Percentiles rank a stretch among this genome's conserved stretches.
These are phyloP conservation scores for Polypterus senegalus DNA, from an alignment of 2,113 vertebrate species.

Conservation along the genomic window DNA sequence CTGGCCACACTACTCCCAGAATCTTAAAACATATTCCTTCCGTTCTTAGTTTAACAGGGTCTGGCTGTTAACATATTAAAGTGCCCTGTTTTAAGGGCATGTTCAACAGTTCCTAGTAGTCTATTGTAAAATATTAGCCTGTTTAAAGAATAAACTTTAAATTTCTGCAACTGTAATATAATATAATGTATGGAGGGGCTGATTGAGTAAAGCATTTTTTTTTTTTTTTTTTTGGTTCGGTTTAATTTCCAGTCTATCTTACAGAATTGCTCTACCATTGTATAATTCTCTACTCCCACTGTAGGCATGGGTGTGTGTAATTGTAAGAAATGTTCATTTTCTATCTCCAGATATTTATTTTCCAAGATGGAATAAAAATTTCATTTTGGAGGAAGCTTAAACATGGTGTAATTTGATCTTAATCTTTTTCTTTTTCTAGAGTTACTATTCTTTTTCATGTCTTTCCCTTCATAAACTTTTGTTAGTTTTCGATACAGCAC, in stretches of 20 bases:
- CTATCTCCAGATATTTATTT: slow-evolving; percentile 14
- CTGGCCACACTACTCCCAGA: no score
- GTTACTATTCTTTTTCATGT: no score
- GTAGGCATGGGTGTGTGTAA: slow-evolving; percentile 13
- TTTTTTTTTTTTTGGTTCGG: not conserved
- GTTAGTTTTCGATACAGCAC: no score
- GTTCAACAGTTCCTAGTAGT: slow-evolving; percentile 58
- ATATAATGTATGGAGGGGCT: slow-evolving; percentile 41
- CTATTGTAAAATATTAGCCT: slow-evolving; percentile 71
- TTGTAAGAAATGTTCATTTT: slow-evolving; percentile 11
- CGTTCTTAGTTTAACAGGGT: slow-evolving; percentile 42
- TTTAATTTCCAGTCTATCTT: not conserved
- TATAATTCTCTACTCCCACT: slow-evolving; percentile 3
- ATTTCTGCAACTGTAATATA: slow-evolving; percentile 68
- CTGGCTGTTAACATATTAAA: slow-evolving; percentile 40
- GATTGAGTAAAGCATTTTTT: slow-evolving; percentile 55
- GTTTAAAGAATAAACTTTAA: slow-evolving; percentile 68
- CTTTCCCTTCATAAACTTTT: no score
- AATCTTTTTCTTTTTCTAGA: no score
- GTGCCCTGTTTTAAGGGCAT: slow-evolving; percentile 71
- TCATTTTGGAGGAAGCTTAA: slow-evolving; percentile 6
- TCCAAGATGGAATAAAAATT: slow-evolving; percentile 14
- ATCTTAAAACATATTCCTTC: no score
- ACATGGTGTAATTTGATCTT: not conserved
- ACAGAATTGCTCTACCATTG: slow-evolving; percentile 7